Base-by-base conservation (phyloP, 92 coral and sea anemone genomes). In the Heteractis magnifica region DNA sequence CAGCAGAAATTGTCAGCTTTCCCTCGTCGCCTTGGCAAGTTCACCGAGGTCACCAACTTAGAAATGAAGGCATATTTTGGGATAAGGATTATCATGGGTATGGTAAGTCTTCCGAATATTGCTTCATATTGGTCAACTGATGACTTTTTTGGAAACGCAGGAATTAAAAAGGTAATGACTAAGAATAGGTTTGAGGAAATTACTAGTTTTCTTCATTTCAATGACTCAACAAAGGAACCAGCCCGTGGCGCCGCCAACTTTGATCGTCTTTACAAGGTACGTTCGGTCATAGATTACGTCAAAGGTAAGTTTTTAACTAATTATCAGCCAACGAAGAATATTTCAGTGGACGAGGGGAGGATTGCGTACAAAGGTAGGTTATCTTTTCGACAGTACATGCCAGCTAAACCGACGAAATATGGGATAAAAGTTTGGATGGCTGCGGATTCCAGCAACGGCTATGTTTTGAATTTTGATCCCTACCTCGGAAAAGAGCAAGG, bases 351-450 rank as follows among this genome's bases (percentile, higher is more conserved):
- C 81, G 90, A 90, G 72, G 95, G 93, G 19, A 90, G 90, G 93
- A 81, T 90, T n/a, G 84, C 81, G 26, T 84, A 70, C 71, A 85
- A 88, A 77, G 88, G 90, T 18, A 81, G 90, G 85, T 53, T 89
- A 55, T 81, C 89, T 50, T 92, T 92, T 74, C 51, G 87, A 49
- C 91, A 90, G 79, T 82, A 90, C 59, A 81, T 92, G 87, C 93
- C 89, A 34, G 88, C 85, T 4, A 89, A 92, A 56, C 92, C 93
- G 23, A 88, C 88, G 44, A 88, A 91, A 72, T 86, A 86, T 51
- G 87, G 92, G 34, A 89, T 86, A 34, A 92, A 90, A 73, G 87
- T 90, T 74, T 90, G 93, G 95, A 92, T 92, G 93, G 82, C 88
- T 6, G 88, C 95, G 2, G 90, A 92, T 56, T 68, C 90, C 6